phyloP scores from a whole-genome alignment of 1,140 invertebrate species.

The Sipha flava region DNA sequence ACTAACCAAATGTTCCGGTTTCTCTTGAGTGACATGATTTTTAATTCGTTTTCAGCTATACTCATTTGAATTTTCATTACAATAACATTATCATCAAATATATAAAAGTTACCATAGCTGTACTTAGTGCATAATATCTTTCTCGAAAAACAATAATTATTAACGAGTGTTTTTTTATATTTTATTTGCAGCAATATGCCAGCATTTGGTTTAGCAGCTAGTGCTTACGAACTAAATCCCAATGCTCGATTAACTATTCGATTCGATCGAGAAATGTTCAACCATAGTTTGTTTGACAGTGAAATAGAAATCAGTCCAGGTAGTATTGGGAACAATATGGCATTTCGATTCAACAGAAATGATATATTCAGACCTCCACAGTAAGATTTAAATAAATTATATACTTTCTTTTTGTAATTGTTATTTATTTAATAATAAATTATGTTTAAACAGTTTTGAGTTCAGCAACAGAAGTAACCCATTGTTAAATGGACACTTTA shows the following conservation, averaged over 20 bases:
- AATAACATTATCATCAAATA: no score
- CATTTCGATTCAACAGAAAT: conserved; percentile 17
- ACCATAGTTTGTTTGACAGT: not conserved
- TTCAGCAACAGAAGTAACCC: not conserved
- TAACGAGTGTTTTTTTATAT: not conserved
- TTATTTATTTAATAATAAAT: not conserved
- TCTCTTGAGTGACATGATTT: no score
- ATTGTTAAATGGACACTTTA: conserved; percentile 7
- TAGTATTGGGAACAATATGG: not conserved
- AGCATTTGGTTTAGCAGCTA: not conserved
- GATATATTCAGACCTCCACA: conserved; percentile 7
- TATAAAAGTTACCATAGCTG: no score
- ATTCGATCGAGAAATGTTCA: conserved; percentile 24
- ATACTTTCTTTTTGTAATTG: not conserved
- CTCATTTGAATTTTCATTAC: no score
- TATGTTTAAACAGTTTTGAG: not conserved
- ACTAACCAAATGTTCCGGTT: no score
- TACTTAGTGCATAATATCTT: no score
- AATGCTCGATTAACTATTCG: not conserved
- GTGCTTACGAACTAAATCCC: conserved; percentile 10
- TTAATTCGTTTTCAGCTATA: no score
- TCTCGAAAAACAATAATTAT: no score
- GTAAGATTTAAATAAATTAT: not conserved
- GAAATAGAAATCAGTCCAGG: conserved; percentile 15
- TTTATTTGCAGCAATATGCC: not conserved